Evolutionary conservation across 2,797 vertebrate genomes (phyloP), one percentile per base, ranked within the genome.

Genomic region (Falco concolor): DNA sequence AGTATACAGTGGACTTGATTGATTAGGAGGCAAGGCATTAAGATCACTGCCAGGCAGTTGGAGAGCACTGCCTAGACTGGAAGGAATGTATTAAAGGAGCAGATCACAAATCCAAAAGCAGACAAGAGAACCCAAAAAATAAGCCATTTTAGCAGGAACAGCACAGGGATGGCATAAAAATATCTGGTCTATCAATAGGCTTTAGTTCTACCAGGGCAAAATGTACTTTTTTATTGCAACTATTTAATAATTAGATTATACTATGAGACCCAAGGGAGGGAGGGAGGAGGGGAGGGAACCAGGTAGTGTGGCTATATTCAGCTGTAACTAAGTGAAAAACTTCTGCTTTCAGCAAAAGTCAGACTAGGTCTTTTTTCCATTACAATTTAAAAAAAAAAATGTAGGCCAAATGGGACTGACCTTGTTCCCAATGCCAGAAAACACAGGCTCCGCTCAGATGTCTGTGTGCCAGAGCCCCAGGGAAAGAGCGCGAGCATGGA

Each of bases 51-150:
- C 93, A 93, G 93, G 90, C 92, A 88, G 84, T 9, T 72, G 92
- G 92, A 90, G 80, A 95, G 81, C 68, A 28, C 72, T 94, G 90
- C 95, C 84, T 68, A 86, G 92, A 50, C 77, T 94, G 92, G 93
- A 94, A 95, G 81, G 95, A 95, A 95, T 93, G 87, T 50, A 83
- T 89, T 86, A 72, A 94, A 95, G 93, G 77, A 89, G n/a, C 68
- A 91, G 90, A 75, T 59, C 87, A n/a, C 76, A 74, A 91, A 82
- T 65, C 42, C 52, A 67, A 83, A 64, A 72, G 42, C 67, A 80
- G 85, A 24, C 72, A 53, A 61, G 47, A 53, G 45, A 63, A 82
- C 42, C 30, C 12, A 47, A 49, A 42, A 91, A 82, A 81, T 40
- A 57, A 68, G 61, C 63, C 25, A 18, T 61, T 88, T 63, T 30